Base-by-base conservation (phyloP, 2,113 vertebrate genomes). In the Chaetodon trifascialis region DNA sequence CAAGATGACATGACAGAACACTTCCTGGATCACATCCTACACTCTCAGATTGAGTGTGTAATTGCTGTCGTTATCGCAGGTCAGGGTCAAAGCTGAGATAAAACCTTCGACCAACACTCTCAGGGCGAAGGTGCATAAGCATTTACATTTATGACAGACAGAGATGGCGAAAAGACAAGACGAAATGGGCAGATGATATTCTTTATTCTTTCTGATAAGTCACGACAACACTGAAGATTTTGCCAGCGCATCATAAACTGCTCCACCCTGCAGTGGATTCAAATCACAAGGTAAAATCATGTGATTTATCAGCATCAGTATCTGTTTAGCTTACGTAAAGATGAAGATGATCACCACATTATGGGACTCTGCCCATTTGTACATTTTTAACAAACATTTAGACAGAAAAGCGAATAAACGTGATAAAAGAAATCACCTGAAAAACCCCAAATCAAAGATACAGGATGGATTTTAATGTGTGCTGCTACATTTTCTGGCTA, bases 21-120 rank as follows among this genome's bases (percentile, higher is more conserved):
- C n/a, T 36, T 58, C 23, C 72, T 62, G 46, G 11, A 77, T 86
- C 34, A 59, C 36, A 85, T 88, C 73, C 49, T 52, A 21, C 30
- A 66, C 78, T 73, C 49, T 34, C 25, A 70, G 21, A 67, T 73
- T 58, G 46, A 16, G 38, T 7, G 38, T 69, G 51, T 46, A 64
- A 84, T 90, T 67, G 58, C 51, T 70, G 30, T 64, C 40, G 7
- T 83, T 85, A 91, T 90, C 77, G 30, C 7, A 34, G 34, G 23
- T 80, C 91, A 93, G 92, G 91, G 93, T 63, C 84, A 82, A 0
- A 12, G 17, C 42, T 7, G 4, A 68, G 76, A 88, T 90, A 90
- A 86, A 69, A 65, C 15, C 5, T 4, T 64, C 51, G 46, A 51
- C 65, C 49, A 11, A 14, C 52, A 49, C 30, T 25, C 72, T 79